Base-by-base conservation (phyloP, 1,140 invertebrate species). In the Helicoverpa armigera region DNA sequence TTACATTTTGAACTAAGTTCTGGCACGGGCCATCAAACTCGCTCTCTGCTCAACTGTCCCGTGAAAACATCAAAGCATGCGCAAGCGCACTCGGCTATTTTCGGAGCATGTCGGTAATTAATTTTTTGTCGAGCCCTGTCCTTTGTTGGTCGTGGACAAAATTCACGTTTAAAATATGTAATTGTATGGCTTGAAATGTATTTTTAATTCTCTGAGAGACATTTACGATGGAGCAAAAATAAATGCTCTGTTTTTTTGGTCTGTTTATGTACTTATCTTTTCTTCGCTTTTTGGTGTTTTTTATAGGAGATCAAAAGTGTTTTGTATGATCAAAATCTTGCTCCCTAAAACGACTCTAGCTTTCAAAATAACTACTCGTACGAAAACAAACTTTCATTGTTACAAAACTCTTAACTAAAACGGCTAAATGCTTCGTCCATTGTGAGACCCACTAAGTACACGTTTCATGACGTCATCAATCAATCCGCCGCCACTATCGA, bases 121-220 rank as follows among this genome's bases (percentile, higher is more conserved):
- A 89, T 91, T 91, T 91, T 91, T 92, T 89, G 88, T 91, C 85
- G 81, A 79, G 51, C 65, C 61, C 81, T 80, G 84, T 79, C 82
- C 85, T 90, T 90, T 90, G 88, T 88, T 88, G 82, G 83, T 75
- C 9, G 31, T 69, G 23, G 54, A 74, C 12, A 51, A 74, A 80
- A 69, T 74, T 29, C 58, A 23, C 23, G 23, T 65, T 78, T 53
- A 3, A 69, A 67, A 58, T 54, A n/a, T n/a, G n/a, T n/a, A 58
- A 65, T 14, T 50, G 43, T 16, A 51, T 18, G 12, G 31, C n/a
- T 9, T 75, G 35, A 43, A 43, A 43, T 43, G 35, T 43, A 43
- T 43, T 43, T 43, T 43, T 43, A 43, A 43, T 43, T 43, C 35
- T 75, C 50, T 50, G 35, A 61, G 7, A 73, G 51, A 3, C 13